Evolutionary conservation across 2,113 vertebrate species (phyloP), one percentile per base, ranked within the genome.

Genomic region (Polyodon spathula): DNA sequence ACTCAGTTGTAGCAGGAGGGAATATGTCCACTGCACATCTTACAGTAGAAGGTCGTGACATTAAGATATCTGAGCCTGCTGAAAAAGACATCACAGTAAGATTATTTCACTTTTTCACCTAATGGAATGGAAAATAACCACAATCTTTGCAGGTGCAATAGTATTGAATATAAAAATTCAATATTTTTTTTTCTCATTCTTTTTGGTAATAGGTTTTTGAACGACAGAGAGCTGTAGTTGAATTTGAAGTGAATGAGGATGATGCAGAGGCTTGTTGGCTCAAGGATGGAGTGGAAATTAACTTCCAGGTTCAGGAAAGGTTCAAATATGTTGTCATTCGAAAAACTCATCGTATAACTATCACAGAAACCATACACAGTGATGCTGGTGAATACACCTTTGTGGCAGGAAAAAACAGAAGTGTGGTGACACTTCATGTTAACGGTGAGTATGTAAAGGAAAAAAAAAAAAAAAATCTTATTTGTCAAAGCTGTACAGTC

Each of bases 211-310:
- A 99, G 96, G 93, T 97, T 54, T 84, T 97, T 69, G 93, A 98
- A 68, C 93, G 91, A 72, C 91, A 98, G 56, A 86, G 90, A 76
- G 88, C 93, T 0, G 90, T 89, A 4, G 87, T 99, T 58, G 96
- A 99, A 78, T 95, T 98, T 73, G 93, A 98, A 75, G 96, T 99
- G 70, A 92, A 89, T 16, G 96, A 98, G 81, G 96, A 99, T 0
- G 96, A 98, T 0, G 86, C 95, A 40, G 96, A 98, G 60, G 91
- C 90, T 53, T 94, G 75, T 57, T 99, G 96, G 96, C 77, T 93
- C 63, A 96, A 87, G 74, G 93, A 98, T 0, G 95, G 90, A 4
- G 85, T 88, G 63, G 93, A 97, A 78, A 94, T 99, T 68, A 88
- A 93, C 58, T 87, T 97, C 67, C 78, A 88, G 0, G 66, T 78